Percentiles rank a stretch among this genome's conserved stretches.
These are phyloP conservation scores for Xenentodon cancila DNA, from an alignment of 2,797 vertebrate genomes.

Conservation along the genomic window DNA sequence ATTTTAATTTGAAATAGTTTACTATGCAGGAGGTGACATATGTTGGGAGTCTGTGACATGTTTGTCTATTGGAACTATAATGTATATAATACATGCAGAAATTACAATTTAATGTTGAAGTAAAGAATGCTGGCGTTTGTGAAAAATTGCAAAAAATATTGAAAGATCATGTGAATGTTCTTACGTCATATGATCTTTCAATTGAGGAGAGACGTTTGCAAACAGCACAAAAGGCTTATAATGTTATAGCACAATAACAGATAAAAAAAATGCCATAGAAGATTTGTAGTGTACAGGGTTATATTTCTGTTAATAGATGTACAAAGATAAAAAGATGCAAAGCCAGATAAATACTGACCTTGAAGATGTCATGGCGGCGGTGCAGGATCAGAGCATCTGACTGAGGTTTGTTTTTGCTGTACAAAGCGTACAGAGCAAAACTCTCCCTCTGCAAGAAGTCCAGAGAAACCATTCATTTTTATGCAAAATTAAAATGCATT, in stretches of 20 bases:
- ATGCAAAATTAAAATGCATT: not conserved
- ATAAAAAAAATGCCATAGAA: too few species aligned
- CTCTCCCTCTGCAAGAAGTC: slow-evolving; percentile 75
- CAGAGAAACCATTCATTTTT: not conserved
- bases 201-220: not conserved
- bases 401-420: slow-evolving; percentile 88
- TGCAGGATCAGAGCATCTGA: slow-evolving; percentile 83
- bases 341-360: slow-evolving; percentile 65
- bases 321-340: not conserved
- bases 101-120: too few species aligned
- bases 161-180: too few species aligned
- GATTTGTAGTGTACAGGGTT: not conserved
- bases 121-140: too few species aligned
- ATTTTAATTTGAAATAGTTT: too few species aligned
- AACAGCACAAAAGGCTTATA: not conserved
- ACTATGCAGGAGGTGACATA: too few species aligned
- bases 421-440: slow-evolving; percentile 86
- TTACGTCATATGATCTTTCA: too few species aligned
- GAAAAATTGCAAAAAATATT: too few species aligned
- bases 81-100: too few species aligned
- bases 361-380: slow-evolving; percentile 83
- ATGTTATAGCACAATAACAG: not conserved
- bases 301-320: not conserved
- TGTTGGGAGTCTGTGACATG: too few species aligned
- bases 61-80: too few species aligned